These are phyloP conservation scores for Ashinkailepas kermadecensis DNA, from an alignment of 2,888 invertebrate species.

Conservation along the genomic window DNA sequence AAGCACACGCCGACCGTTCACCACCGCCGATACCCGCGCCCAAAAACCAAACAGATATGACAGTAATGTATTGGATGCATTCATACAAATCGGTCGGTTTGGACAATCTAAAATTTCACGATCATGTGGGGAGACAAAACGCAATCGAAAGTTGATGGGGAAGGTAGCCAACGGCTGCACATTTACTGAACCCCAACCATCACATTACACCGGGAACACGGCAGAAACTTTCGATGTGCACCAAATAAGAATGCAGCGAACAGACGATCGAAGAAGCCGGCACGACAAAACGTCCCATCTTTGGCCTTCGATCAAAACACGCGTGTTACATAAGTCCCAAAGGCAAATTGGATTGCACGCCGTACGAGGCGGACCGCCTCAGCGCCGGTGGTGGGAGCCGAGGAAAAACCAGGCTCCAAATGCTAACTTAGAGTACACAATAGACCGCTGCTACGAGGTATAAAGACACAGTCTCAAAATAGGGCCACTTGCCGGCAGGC, in stretches of 20 bases:
- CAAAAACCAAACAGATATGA: not conserved
- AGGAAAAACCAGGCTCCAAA: constrained; percentile 5
- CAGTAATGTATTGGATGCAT: constrained; percentile 19
- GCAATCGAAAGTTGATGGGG: not conserved
- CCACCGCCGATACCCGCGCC: too few species aligned
- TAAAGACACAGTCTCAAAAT: constrained; percentile 19
- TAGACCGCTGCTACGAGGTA: constrained; percentile 14
- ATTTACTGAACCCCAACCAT: not conserved
- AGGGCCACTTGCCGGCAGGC: not conserved
- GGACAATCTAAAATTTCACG: not conserved
- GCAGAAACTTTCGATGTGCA: not conserved
- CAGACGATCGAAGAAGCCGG: not conserved
- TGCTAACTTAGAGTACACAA: constrained; percentile 7
- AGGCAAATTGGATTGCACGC: not conserved
- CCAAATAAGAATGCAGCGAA: not conserved
- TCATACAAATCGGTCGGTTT: not conserved
- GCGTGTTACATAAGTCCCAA: not conserved
- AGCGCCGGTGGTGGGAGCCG: not conserved
- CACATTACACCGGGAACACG: not conserved
- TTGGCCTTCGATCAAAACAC: not conserved
- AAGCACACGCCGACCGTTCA: too few species aligned
- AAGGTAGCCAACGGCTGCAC: not conserved
- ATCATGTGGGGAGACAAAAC: not conserved
- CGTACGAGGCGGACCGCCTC: not conserved
- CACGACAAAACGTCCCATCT: not conserved